phyloP scores from a whole-genome alignment of 2,113 vertebrate genomes.

The Scalopus aquaticus region DNA sequence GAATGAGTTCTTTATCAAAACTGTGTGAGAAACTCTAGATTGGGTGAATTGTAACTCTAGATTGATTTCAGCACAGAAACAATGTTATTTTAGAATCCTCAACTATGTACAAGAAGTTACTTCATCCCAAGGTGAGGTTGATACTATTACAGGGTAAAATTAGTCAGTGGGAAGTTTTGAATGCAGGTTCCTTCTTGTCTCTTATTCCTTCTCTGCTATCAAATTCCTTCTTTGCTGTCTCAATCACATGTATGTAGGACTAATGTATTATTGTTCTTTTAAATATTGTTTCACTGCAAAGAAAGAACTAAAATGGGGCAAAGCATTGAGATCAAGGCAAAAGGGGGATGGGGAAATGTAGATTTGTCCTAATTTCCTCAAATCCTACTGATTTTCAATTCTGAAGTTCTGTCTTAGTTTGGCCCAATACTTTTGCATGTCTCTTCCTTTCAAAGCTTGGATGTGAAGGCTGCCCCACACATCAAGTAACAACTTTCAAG shows the following conservation, averaged over 20 bases:
- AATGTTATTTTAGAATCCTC: neutral
- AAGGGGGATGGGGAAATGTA: neutral
- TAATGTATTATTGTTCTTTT: neutral
- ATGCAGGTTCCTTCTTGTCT: neutral
- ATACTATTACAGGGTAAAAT: conserved; percentile 7
- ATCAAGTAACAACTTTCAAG: neutral
- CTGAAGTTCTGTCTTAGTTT: neutral
- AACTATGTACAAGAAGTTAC: neutral
- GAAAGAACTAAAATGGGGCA: neutral
- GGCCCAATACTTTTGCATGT: neutral
- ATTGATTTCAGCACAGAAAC: neutral
- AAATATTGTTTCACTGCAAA: neutral
- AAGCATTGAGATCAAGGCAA: conserved; percentile 9
- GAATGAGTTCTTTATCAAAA: neutral
- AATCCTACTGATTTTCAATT: neutral
- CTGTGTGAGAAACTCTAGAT: conserved; percentile 13
- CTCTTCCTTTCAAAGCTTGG: neutral
- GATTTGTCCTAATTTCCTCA: neutral
- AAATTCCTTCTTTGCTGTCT: too few species aligned
- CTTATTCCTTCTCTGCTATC: neutral
- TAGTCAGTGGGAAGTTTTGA: neutral
- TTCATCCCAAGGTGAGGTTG: neutral
- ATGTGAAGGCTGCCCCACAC: neutral
- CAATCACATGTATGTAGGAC: neutral
- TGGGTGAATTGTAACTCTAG: neutral